A percentile compares a stretch with the other conserved stretches of the same genome.
phyloP scores from a whole-genome alignment of 92 coral and sea anemone species.

The Phenganax marumi region DNA sequence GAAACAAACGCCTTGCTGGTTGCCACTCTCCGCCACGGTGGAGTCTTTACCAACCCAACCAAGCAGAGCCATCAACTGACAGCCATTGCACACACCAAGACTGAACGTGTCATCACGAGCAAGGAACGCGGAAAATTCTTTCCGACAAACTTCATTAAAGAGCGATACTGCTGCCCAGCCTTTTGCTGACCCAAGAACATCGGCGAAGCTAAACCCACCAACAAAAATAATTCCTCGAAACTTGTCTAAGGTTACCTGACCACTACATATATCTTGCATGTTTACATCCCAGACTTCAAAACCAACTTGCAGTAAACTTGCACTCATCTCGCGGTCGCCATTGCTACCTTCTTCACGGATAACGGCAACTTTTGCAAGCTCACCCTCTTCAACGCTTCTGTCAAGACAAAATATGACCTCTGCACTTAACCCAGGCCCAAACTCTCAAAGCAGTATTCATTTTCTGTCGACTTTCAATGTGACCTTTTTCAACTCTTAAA shows the following conservation, averaged over 20 bases:
- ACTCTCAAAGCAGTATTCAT: neutral
- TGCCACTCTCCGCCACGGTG: conserved; percentile 13
- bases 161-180: conserved; percentile 99
- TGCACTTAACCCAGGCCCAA: neutral
- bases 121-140: conserved; percentile 75
- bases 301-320: conserved; percentile 89
- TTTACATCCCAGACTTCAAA: conserved; percentile 96
- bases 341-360: conserved; percentile 97
- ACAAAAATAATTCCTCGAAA: conserved; percentile 97
- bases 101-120: conserved; percentile 90
- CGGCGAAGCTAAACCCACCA: conserved; percentile 98
- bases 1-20: conserved; percentile 84
- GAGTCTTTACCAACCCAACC: conserved; percentile 86
- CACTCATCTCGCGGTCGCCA: conserved; percentile 97
- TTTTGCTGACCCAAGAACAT: conserved; percentile 95
- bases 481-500: no score
- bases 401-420: neutral
- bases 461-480: neutral
- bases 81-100: conserved; percentile 95
- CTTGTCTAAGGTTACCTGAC: conserved; percentile 65
- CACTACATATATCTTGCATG: conserved; percentile 82
- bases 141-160: conserved; percentile 72
- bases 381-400: conserved; percentile 19
- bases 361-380: conserved; percentile 78
- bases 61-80: conserved; percentile 89